phyloP scores from a whole-genome alignment of 1,140 invertebrate species.

The Drosophila grimshawi region DNA sequence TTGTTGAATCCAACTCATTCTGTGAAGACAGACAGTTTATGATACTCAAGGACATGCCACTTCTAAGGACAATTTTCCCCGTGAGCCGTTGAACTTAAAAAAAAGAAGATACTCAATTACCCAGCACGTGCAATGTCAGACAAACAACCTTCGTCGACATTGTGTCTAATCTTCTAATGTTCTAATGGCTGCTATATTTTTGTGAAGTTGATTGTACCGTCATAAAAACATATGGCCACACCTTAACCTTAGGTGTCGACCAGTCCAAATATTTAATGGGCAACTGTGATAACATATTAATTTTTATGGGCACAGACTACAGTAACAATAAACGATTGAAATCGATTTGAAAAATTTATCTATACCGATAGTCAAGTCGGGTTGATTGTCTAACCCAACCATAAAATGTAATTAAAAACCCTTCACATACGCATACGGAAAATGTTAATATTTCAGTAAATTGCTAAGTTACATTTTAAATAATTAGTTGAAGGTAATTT shows the following conservation, averaged over 20 bases:
- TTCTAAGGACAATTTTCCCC: constrained; percentile 23
- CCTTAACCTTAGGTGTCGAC: constrained; percentile 22
- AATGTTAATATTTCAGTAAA: neutral
- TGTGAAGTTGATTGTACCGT: constrained; percentile 28
- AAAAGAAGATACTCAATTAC: constrained; percentile 46
- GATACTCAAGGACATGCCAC: constrained; percentile 20
- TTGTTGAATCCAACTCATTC: constrained; percentile 24
- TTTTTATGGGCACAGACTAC: constrained; percentile 3
- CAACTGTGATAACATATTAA: constrained; percentile 35
- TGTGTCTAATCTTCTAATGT: constrained; percentile 21
- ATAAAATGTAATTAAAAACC: neutral
- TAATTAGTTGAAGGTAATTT: neutral
- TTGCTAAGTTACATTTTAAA: neutral
- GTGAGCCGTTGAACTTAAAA: constrained; percentile 36
- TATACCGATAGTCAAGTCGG: too few species aligned
- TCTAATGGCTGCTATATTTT: constrained; percentile 60
- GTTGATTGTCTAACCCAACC: neutral
- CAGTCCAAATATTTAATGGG: constrained; percentile 8
- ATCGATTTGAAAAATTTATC: neutral
- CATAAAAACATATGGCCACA: constrained; percentile 43
- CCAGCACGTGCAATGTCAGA: constrained; percentile 44
- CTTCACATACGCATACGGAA: neutral
- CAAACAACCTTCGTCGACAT: constrained; percentile 38
- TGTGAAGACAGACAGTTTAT: neutral
- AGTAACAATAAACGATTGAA: constrained; percentile 18